Evolutionary conservation across 92 coral and sea anemone species (phyloP), one percentile per base, ranked within the genome.

Genomic region (Phenganax marumi): DNA sequence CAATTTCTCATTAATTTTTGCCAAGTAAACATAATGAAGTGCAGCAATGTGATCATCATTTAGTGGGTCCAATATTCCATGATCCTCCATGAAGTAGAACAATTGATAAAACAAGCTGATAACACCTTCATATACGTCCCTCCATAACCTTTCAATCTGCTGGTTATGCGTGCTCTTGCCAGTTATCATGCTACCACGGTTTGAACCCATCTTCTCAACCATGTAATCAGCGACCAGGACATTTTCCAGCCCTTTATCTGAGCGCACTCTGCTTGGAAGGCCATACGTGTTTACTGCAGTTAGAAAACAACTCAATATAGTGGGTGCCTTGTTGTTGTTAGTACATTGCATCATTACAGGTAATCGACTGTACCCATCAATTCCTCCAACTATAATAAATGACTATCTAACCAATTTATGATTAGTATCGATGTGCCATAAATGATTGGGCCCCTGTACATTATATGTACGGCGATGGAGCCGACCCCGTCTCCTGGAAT

Each of bases 31-130:
- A 84, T 87, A 71, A 76, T 88, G 93, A 56, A 87, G 87, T 22
- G 93, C 91, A 75, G 84, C 87, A 65, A 90, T 84, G 70, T 90
- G 93, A 57, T 64, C 79, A 76, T 84, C 77, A 81, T 90, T 83
- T 22, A 79, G 70, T 43, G 88, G 90, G 79, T 89, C 88, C 17
- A 87, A 65, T 22, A 84, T 70, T 8, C 86, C 83, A 8, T 68
- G 43, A 70, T 88, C 91, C 50, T 88, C 84, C 83, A 81, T 82
- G 81, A 89, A 89, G 68, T 86, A 89, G 68, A 84, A 80, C 52
- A 88, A 62, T 70, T 73, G 84, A 62, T 86, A 81, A 86, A 73
- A 86, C 70, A 84, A 80, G 48, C 87, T 56, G 74, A 87, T 73
- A 19, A 87, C 90, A 58, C 90, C 90, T 55, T 87, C 87, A 73